Evolutionary conservation across 2,888 invertebrate species (phyloP).

Genomic region (Rhagonycha lutea): DNA sequence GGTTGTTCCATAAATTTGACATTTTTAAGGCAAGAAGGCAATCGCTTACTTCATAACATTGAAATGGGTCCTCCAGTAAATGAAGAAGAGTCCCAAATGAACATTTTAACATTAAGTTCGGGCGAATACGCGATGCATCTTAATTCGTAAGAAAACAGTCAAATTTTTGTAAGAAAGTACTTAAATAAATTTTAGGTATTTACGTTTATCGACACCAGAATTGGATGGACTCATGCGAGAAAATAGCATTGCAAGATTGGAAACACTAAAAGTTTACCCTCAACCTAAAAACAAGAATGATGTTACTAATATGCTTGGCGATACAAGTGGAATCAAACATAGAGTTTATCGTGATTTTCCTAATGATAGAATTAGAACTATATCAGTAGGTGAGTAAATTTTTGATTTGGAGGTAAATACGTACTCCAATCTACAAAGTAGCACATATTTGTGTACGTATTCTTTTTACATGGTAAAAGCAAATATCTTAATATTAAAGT

Average conservation of each 20-base stretch:
- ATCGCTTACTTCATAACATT: constrained; percentile 74
- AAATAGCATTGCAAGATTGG: constrained; percentile 73
- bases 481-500: no score
- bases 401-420: background rate
- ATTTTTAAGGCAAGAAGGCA: constrained; percentile 72
- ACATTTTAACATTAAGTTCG: constrained; percentile 63
- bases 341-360: constrained; percentile 71
- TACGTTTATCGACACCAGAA: constrained; percentile 69
- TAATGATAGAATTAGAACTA: constrained; percentile 72
- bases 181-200: constrained; percentile 62
- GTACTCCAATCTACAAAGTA: background rate
- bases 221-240: constrained; percentile 65
- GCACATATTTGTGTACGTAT: background rate
- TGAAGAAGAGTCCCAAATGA: constrained; percentile 65
- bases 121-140: constrained; percentile 74
- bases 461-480: no score
- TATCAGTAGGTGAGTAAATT: constrained; percentile 68
- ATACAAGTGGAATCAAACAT: constrained; percentile 67
- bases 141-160: constrained; percentile 68
- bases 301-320: constrained; percentile 75
- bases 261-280: constrained; percentile 62
- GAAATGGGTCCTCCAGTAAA: constrained; percentile 75
- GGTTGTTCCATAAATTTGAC: constrained; percentile 86
- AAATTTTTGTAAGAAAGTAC: background rate
- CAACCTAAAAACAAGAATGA: constrained; percentile 65